Conservation (phyloP, 1,140 invertebrate genomes). For the Limonius californicus region DNA sequence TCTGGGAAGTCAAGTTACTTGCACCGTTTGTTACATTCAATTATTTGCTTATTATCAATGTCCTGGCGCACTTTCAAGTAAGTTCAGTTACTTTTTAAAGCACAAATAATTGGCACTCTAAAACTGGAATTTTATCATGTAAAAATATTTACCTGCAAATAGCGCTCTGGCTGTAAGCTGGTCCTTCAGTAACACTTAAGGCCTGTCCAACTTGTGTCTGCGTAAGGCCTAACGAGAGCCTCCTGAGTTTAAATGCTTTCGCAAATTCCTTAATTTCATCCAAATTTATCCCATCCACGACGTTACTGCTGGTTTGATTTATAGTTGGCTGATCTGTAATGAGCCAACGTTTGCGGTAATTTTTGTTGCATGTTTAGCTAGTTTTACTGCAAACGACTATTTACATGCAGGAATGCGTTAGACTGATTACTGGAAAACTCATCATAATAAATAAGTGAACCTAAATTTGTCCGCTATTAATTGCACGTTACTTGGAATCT, state of each 20-base stretch:
- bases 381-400: too few relatives aligned
- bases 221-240: slow-evolving; percentile 88
- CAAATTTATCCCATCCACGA: slow-evolving; percentile 93
- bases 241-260: slow-evolving; percentile 91
- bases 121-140: not conserved
- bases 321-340: slow-evolving; percentile 83
- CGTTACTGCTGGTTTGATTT: slow-evolving; percentile 88
- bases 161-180: slow-evolving; percentile 96
- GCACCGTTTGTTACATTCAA: not conserved
- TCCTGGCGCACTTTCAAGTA: slow-evolving; percentile 7
- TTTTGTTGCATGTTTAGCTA: too few relatives aligned
- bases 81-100: too few relatives aligned
- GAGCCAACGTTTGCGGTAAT: not conserved
- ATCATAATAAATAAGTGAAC: too few relatives aligned
- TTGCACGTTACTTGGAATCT: not conserved
- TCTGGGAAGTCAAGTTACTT: not conserved
- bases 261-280: slow-evolving; percentile 99
- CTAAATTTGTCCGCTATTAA: not conserved
- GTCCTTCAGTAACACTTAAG: slow-evolving; percentile 91
- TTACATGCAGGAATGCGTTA: too few relatives aligned
- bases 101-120: too few relatives aligned
- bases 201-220: slow-evolving; percentile 96
- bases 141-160: slow-evolving; percentile 83
- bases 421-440: too few relatives aligned
- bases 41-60: not conserved